Evolutionary conservation across 2,113 vertebrate species (phyloP).

Genomic region (Telmatochromis bifrenatus): DNA sequence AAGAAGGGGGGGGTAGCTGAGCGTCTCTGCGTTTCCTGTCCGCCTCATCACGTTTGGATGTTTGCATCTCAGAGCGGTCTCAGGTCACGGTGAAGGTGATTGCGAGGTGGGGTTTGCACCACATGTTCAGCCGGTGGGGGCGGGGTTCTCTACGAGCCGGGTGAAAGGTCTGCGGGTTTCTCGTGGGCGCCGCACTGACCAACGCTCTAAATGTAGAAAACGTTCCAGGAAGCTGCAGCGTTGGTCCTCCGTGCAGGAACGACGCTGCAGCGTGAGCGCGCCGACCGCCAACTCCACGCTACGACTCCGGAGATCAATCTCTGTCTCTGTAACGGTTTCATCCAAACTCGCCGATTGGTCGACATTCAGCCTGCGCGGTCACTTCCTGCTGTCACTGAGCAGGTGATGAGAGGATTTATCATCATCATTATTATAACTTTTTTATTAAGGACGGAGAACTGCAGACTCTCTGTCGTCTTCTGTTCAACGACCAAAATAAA

Average conservation of each 20-base stretch:
- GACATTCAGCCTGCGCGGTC: background rate
- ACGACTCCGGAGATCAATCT: background rate
- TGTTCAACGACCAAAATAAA: background rate
- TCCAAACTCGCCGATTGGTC: background rate
- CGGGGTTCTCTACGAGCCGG: background rate
- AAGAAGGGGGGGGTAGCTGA: background rate
- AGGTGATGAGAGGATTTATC: background rate
- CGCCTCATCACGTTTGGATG: background rate
- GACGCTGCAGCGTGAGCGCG: accelerated
- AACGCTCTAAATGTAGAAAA: background rate
- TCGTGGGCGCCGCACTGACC: background rate
- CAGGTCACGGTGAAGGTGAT: background rate
- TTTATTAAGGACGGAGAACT: background rate
- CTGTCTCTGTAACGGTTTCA: background rate
- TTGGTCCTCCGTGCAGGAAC: background rate
- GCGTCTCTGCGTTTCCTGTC: background rate
- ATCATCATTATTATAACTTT: background rate
- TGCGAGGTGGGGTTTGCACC: background rate
- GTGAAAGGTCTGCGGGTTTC: background rate
- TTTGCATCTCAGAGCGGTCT: background rate
- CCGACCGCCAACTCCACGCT: background rate
- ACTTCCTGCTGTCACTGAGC: background rate
- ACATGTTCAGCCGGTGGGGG: background rate
- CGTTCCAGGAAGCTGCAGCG: background rate
- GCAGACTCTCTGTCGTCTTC: background rate